These are phyloP conservation scores for Drosophila kuntzei DNA, from an alignment of 2,888 invertebrate species.

Conservation along the genomic window DNA sequence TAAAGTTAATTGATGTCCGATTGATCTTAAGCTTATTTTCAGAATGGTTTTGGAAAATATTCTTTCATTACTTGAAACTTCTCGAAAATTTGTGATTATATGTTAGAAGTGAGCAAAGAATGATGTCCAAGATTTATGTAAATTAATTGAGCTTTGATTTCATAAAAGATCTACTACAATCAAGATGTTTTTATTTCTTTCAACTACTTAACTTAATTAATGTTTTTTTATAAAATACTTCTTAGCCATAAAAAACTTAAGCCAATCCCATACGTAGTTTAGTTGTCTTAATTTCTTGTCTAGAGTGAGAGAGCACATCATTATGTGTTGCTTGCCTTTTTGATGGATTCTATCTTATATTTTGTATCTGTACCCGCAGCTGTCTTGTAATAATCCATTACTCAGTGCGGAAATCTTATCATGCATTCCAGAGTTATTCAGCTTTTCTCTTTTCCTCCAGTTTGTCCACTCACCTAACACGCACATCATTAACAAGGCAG, in stretches of 20 bases:
- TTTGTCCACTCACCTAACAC: constrained; percentile 29
- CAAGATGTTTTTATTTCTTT: not conserved
- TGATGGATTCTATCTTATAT: constrained; percentile 27
- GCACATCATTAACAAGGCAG: constrained; percentile 67
- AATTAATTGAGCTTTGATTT: not conserved
- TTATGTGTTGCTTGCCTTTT: not conserved
- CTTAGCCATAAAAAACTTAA: not conserved
- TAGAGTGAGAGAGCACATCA: not conserved
- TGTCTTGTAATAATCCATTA: constrained; percentile 57
- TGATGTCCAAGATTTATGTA: not conserved
- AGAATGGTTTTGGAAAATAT: not conserved
- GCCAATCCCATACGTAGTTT: not conserved
- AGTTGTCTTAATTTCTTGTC: not conserved
- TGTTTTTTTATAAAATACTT: not conserved
- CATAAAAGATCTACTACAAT: not conserved
- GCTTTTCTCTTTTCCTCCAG: not conserved
- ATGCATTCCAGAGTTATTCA: constrained; percentile 31
- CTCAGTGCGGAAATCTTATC: constrained; percentile 65
- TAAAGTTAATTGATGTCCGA: not conserved
- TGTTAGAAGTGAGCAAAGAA: no score
- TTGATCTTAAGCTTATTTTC: not conserved
- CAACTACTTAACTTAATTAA: not conserved
- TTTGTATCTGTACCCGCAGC: constrained; percentile 37
- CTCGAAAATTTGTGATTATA: no score
- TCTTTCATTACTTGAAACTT: not conserved